phyloP scores from a whole-genome alignment of 2,888 invertebrate species.

The Parnassius smintheus region DNA sequence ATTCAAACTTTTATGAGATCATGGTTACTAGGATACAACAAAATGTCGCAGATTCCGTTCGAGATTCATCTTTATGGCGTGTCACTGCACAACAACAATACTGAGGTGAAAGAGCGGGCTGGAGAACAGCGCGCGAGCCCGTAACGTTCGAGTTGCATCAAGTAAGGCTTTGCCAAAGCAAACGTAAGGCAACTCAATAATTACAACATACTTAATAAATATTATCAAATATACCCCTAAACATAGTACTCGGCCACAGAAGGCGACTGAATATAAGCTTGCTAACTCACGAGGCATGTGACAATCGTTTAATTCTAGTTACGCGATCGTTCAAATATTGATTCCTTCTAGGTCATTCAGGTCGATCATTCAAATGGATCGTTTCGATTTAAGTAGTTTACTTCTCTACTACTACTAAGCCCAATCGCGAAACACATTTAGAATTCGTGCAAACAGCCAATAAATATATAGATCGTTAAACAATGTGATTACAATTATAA shows the following conservation, averaged over 20 bases:
- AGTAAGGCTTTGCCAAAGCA: too few relatives aligned
- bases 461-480: too few relatives aligned
- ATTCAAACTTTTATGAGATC: conserved; percentile 3
- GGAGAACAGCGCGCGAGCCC: neutral
- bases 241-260: neutral
- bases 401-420: too few relatives aligned
- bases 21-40: neutral
- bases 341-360: too few relatives aligned
- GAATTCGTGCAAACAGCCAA: too few relatives aligned
- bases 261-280: neutral
- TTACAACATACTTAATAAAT: conserved; percentile 3
- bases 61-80: conserved; percentile 4
- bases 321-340: too few relatives aligned
- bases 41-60: neutral
- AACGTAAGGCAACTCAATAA: conserved; percentile 1
- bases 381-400: too few relatives aligned
- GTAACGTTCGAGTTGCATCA: neutral
- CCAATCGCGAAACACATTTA: too few relatives aligned
- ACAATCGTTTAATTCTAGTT: too few relatives aligned
- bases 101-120: neutral
- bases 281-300: too few relatives aligned
- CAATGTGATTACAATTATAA: too few relatives aligned
- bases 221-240: conserved; percentile 1
- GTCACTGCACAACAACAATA: neutral
- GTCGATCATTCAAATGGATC: too few relatives aligned